Percentiles rank a stretch among this genome's conserved stretches.
Evolutionary conservation across 2,113 vertebrate species (phyloP).

Genomic region (Scartelaos histophorus): DNA sequence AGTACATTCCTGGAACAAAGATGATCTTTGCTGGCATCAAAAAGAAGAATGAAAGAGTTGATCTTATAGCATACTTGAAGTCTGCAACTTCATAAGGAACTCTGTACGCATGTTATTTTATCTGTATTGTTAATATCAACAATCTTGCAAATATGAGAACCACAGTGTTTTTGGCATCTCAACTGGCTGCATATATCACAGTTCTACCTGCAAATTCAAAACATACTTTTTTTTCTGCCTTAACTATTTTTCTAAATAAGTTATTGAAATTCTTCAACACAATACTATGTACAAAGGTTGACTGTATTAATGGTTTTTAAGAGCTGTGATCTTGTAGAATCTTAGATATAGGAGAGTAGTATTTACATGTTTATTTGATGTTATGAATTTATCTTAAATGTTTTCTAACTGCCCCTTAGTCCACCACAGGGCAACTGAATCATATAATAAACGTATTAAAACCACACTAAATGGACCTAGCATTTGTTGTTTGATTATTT

Average conservation of each 20-base stretch:
- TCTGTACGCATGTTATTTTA: slow-evolving; percentile 10
- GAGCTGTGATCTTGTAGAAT: slow-evolving; percentile 16
- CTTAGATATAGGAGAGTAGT: not conserved
- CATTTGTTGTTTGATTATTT: not conserved
- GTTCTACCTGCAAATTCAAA: slow-evolving; percentile 35
- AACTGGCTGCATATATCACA: slow-evolving; percentile 31
- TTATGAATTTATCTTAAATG: not conserved
- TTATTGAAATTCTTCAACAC: slow-evolving; percentile 53
- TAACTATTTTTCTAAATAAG: slow-evolving; percentile 55
- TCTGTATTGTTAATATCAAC: slow-evolving; percentile 5
- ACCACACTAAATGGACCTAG: not conserved
- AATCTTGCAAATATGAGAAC: not conserved
- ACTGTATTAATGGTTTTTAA: slow-evolving; percentile 3
- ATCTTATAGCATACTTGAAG: slow-evolving; percentile 85
- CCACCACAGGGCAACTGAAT: not conserved
- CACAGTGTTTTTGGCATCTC: slow-evolving; percentile 19
- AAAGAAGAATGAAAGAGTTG: slow-evolving; percentile 83
- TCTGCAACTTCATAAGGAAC: slow-evolving; percentile 74
- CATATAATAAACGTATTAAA: not conserved
- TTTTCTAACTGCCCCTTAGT: not conserved
- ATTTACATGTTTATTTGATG: not conserved
- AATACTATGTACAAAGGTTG: not conserved
- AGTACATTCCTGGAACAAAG: slow-evolving; percentile 88
- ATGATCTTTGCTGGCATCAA: slow-evolving; percentile 87
- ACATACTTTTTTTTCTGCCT: slow-evolving; percentile 54